phyloP scores from a whole-genome alignment of 2,888 invertebrate species.

The Cephus rjabovi region DNA sequence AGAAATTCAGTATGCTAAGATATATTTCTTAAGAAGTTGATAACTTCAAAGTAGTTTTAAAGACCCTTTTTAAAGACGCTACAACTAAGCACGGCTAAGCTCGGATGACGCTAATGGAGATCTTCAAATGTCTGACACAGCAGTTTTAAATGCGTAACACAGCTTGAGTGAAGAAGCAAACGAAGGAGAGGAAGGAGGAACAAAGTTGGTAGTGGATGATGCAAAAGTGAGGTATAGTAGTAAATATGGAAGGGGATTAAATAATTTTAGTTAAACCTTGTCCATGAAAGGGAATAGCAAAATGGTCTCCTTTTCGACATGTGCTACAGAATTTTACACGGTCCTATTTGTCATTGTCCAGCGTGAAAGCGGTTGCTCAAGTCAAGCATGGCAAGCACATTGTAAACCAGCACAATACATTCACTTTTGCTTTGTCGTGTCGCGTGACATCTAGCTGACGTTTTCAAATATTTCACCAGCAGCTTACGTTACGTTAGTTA shows the following conservation, averaged over 20 bases:
- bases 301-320: not conserved
- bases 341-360: slow-evolving; percentile 3
- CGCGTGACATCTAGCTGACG: not conserved
- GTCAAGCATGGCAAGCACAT: not conserved
- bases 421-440: not conserved
- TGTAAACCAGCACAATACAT: not conserved
- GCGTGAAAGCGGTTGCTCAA: not conserved
- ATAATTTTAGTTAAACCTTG: not conserved
- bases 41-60: not conserved
- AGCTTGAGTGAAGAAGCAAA: not conserved
- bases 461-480: not conserved
- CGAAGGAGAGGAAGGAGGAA: not conserved
- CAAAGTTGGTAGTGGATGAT: not conserved
- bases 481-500: not conserved
- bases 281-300: not conserved
- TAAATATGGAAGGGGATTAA: not conserved
- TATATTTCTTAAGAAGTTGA: not conserved
- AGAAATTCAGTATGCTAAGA: not conserved
- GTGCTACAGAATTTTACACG: not conserved
- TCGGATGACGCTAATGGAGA: not conserved
- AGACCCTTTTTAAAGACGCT: not conserved
- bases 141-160: not conserved
- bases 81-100: not conserved
- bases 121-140: not conserved
- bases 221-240: not conserved